Conservation (phyloP, 2,797 vertebrate genomes). For the Coendou prehensilis region DNA sequence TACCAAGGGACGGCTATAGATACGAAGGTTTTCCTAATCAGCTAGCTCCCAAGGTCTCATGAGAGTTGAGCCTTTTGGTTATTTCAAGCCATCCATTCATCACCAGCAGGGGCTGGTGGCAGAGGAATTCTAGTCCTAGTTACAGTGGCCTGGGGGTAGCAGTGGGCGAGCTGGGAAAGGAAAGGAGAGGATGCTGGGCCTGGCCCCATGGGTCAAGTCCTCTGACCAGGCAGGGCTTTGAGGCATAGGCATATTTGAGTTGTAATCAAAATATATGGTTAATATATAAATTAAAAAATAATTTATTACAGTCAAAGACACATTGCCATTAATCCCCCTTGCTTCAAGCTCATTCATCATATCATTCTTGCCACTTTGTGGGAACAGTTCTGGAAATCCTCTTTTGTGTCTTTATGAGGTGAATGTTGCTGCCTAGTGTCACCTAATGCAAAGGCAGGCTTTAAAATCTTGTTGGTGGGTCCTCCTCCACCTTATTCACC, state of each 20-base stretch:
- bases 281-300: neutral
- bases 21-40: neutral
- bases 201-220: neutral
- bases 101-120: neutral
- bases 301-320: neutral
- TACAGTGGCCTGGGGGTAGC: neutral
- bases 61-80: neutral
- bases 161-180: neutral
- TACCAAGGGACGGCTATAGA: neutral
- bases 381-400: neutral
- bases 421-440: neutral
- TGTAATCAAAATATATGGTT: neutral
- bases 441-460: neutral
- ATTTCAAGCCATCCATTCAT: neutral
- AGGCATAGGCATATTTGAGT: neutral
- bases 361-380: neutral
- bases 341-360: neutral
- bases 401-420: neutral
- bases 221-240: neutral
- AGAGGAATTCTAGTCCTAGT: neutral
- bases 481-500: neutral
- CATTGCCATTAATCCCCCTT: neutral
- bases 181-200: neutral
- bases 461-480: neutral
- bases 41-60: fast-evolving